Percentiles rank a stretch among this genome's conserved stretches.
Conservation (phyloP, 2,797 vertebrate species). For the Huso huso region DNA sequence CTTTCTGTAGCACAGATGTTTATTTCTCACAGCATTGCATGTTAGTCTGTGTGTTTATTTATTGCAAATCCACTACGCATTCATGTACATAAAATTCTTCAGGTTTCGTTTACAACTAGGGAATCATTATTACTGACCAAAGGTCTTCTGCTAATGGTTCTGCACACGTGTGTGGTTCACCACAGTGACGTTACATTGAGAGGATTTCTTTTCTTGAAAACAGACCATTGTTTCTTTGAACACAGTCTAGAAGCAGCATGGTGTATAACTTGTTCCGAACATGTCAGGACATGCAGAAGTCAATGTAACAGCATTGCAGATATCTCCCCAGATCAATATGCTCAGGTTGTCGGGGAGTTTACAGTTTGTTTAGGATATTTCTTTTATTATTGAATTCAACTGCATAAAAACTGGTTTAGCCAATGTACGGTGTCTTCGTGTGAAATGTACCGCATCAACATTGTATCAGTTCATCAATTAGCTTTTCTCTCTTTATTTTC, state of each 20-base stretch:
- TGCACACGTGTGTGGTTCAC: slow-evolving; percentile 50
- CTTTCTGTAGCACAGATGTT: slow-evolving; percentile 66
- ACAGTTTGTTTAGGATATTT: slow-evolving; percentile 49
- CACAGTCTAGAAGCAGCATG: no score
- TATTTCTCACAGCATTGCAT: slow-evolving; percentile 83
- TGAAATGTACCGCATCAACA: slow-evolving; percentile 51
- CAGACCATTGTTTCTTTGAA: slow-evolving; percentile 13
- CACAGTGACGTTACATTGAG: slow-evolving; percentile 28
- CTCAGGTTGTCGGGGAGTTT: no score
- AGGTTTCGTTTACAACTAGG: slow-evolving; percentile 87
- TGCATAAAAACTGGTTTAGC: neutral
- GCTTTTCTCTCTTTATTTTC: slow-evolving; percentile 48
- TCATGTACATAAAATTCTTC: slow-evolving; percentile 81
- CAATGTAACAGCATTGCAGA: no score
- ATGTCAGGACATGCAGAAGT: no score
- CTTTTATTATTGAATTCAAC: slow-evolving; percentile 27
- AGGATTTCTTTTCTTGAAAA: slow-evolving; percentile 27
- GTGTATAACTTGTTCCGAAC: no score
- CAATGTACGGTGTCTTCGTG: slow-evolving; percentile 30
- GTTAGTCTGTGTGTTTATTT: slow-evolving; percentile 93
- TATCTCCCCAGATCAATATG: no score
- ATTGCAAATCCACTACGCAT: slow-evolving; percentile 83
- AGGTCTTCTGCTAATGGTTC: slow-evolving; percentile 72
- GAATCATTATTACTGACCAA: slow-evolving; percentile 85
- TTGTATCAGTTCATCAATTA: slow-evolving; percentile 50